Base-by-base conservation (phyloP, 2,888 invertebrate genomes). In the Phania funesta region DNA sequence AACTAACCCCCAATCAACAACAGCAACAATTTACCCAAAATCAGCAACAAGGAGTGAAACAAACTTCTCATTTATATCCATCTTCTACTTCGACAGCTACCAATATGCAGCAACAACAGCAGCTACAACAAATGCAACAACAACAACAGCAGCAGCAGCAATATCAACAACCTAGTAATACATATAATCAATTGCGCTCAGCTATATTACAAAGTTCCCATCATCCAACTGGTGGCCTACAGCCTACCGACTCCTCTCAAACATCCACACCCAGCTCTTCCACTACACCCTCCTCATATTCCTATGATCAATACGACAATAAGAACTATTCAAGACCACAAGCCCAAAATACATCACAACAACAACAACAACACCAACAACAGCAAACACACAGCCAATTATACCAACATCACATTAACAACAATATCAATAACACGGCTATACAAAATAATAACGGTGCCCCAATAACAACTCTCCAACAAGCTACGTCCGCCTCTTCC, bases 61-160 rank as follows among this genome's bases (percentile, higher is more conserved):
- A 90, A 87, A 86, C 89, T 87, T 90, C 90, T 89, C 90, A 90
- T 87, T 89, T 90, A 86, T 90, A 90, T 88, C 89, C 90, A 87
- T 78, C 82, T 82, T 82, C 82, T 82, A 62, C 52, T 71, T 81
- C 81, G 62, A 50, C 86, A 84, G 83, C 85, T 77, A 83, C 84
- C 77, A 86, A 86, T 67, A 83, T 79, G 73, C 87, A 84, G 58
- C 78, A 73, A 18, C 84, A 65, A 85, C 87, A 18, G 84, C 88
- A 86, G 52, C 88, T 89, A 26, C 73, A 62, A 32, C 83, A 68
- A 11, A 75, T 68, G 2, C 84, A 84, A n/a, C 78, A 73, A 8
- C 85, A 85, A 16, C 84, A 84, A n/a, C 80, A 74, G 20, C 89
- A 88, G 20, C 89, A 88, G 20, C 90, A 90, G 26, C 87, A 87